phyloP scores from a whole-genome alignment of 2,888 invertebrate species.

The Morpho achilles region DNA sequence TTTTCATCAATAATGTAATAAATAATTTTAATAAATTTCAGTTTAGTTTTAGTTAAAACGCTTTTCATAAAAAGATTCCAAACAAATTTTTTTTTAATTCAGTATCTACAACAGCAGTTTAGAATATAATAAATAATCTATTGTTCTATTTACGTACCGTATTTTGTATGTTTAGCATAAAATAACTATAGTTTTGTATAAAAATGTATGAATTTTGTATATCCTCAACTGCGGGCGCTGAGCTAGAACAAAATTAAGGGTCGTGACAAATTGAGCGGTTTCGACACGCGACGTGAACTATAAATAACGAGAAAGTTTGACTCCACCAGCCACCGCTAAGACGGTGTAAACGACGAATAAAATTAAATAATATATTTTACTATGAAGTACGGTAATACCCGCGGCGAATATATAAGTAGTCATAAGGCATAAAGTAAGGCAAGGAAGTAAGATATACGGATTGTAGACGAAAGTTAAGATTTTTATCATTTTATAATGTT shows the following conservation, averaged over 20 bases:
- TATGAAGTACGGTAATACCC: no score
- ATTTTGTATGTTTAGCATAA: no score
- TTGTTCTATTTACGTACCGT: no score
- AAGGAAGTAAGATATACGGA: neutral
- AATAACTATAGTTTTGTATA: no score
- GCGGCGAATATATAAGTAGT: neutral
- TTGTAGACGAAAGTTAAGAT: no score
- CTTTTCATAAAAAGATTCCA: no score
- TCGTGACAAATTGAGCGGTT: constrained; percentile 28
- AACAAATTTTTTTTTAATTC: no score
- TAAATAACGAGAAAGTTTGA: constrained; percentile 26
- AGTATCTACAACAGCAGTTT: no score
- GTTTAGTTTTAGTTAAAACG: no score
- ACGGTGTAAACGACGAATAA: constrained; percentile 5
- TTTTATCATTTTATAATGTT: neutral
- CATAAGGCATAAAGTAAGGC: neutral
- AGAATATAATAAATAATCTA: no score
- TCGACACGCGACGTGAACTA: constrained; percentile 21
- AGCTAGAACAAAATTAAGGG: constrained; percentile 27
- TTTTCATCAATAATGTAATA: no score
- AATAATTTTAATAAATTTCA: no score
- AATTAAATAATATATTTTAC: constrained; percentile 11
- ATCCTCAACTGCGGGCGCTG: constrained; percentile 18
- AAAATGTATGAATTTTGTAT: neutral
- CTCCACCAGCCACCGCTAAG: constrained; percentile 10